These are phyloP conservation scores for Percina caprodes DNA, from an alignment of 2,113 vertebrate genomes.

Conservation along the genomic window DNA sequence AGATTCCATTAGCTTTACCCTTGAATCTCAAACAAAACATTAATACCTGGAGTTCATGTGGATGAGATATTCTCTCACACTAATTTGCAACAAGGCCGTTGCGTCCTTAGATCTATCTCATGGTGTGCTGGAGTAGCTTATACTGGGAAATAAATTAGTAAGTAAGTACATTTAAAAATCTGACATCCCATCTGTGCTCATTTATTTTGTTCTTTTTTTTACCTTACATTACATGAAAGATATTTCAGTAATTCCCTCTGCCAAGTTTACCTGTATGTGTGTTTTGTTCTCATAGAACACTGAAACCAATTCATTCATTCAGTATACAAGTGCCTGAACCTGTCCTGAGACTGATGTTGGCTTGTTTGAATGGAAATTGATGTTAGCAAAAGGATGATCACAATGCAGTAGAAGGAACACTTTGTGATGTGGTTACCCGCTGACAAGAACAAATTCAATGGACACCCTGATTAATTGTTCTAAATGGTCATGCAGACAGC, in stretches of 20 bases:
- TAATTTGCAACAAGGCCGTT: constrained; percentile 46
- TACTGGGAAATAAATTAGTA: constrained; percentile 58
- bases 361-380: constrained; percentile 36
- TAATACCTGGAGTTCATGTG: constrained; percentile 43
- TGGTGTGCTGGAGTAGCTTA: constrained; percentile 27
- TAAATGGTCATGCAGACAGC: constrained; percentile 58
- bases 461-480: constrained; percentile 73
- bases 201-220: neutral
- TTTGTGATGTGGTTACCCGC: constrained; percentile 40
- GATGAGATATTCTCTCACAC: constrained; percentile 46
- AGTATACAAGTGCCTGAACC: constrained; percentile 6
- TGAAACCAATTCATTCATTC: constrained; percentile 26
- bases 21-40: constrained; percentile 61
- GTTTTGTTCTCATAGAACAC: constrained; percentile 47
- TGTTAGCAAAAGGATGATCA: constrained; percentile 45
- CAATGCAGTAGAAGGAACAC: constrained; percentile 33
- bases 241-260: constrained; percentile 52
- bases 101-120: constrained; percentile 50
- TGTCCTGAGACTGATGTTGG: constrained; percentile 25
- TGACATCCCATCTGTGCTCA: constrained; percentile 18
- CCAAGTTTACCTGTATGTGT: constrained; percentile 39
- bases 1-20: constrained; percentile 57
- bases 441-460: constrained; percentile 60
- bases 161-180: constrained; percentile 45
- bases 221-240: constrained; percentile 46